A percentile compares a stretch with the other conserved stretches of the same genome.
phyloP scores from a whole-genome alignment of 92 coral and sea anemone genomes.

The Isaurus tuberculatus region DNA sequence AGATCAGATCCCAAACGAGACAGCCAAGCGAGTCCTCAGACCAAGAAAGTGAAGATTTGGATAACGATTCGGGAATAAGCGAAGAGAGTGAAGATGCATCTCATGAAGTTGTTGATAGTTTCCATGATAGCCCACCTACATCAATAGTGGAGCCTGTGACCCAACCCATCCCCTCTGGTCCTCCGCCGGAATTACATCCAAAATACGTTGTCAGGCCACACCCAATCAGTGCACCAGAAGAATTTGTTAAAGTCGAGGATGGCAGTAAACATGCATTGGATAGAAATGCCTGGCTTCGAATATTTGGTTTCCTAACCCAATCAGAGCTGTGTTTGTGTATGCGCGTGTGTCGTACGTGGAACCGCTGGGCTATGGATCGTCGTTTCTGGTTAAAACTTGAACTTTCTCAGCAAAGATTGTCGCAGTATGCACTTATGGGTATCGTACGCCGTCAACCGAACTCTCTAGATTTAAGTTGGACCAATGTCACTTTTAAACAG shows the following conservation, averaged over 20 bases:
- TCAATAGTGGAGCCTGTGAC: constrained; percentile 53
- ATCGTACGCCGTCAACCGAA: constrained; percentile 96
- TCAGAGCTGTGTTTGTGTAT: constrained; percentile 89
- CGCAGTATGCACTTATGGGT: constrained; percentile 82
- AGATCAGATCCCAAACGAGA: constrained; percentile 3
- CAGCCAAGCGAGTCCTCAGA: constrained; percentile 70
- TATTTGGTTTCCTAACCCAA: constrained; percentile 77
- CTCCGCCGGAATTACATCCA: constrained; percentile 90
- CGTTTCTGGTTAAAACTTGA: constrained; percentile 87
- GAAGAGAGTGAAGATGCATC: constrained; percentile 43
- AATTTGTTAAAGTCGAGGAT: constrained; percentile 68
- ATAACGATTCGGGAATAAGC: constrained; percentile 42
- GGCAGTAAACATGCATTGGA: constrained; percentile 75
- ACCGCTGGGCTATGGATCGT: constrained; percentile 96
- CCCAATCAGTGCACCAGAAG: constrained; percentile 84
- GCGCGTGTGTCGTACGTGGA: constrained; percentile 99
- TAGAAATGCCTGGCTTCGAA: constrained; percentile 79
- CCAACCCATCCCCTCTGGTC: constrained; percentile 79
- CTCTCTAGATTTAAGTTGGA: constrained; percentile 89
- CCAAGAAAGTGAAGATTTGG: constrained; percentile 68
- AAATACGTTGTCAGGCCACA: constrained; percentile 92
- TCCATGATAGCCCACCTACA: constrained; percentile 52
- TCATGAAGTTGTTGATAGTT: constrained; percentile 44
- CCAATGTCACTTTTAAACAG: constrained; percentile 92
- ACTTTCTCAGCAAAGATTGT: constrained; percentile 73